Evolutionary conservation across 2,888 invertebrate species (phyloP).

Genomic region (Mythimna albipuncta): DNA sequence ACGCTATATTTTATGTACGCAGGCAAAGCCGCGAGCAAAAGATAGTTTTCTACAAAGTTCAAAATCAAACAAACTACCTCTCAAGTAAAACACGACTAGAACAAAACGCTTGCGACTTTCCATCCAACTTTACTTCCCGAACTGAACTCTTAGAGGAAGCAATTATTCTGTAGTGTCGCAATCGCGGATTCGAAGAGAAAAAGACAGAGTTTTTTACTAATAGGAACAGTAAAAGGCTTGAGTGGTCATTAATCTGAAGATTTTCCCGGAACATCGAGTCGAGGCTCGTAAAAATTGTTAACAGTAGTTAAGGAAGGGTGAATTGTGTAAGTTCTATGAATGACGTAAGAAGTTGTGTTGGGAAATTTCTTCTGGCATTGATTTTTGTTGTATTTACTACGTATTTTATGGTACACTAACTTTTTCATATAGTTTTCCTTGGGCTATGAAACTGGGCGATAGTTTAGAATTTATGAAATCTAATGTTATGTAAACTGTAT

Average conservation of each 20-base stretch:
- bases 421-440: no score
- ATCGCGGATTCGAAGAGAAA: conserved; percentile 44
- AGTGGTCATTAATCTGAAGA: conserved; percentile 56
- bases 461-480: no score
- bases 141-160: conserved; percentile 40
- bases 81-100: background rate
- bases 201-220: conserved; percentile 51
- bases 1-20: no score
- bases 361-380: background rate
- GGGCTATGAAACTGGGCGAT: no score
- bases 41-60: background rate
- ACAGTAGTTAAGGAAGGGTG: conserved; percentile 5
- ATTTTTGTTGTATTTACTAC: background rate
- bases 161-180: conserved; percentile 64
- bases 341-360: background rate
- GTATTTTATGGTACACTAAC: no score
- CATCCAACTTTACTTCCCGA: conserved; percentile 16
- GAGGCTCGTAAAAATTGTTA: conserved; percentile 30
- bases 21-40: no score
- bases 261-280: conserved; percentile 39
- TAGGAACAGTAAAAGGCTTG: conserved; percentile 58
- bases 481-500: no score
- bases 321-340: conserved; percentile 11
- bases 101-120: conserved; percentile 32
- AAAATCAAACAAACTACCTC: background rate